Evolutionary conservation across 2,888 invertebrate genomes (phyloP).

Genomic region (Trissolcus japonicus): DNA sequence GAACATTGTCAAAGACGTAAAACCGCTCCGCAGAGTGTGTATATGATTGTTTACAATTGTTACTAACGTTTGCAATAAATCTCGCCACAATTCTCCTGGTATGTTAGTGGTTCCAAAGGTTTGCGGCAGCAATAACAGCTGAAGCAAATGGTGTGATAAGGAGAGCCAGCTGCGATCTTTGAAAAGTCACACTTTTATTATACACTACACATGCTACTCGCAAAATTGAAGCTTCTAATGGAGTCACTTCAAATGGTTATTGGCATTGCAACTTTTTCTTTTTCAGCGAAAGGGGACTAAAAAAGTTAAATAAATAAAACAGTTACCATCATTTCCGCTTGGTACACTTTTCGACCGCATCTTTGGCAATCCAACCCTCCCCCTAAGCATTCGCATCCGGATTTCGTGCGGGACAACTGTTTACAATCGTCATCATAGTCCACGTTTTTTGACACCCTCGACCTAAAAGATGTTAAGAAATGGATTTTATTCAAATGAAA

Average conservation of each 20-base stretch:
- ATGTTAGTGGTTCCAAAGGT: slow-evolving; percentile 76
- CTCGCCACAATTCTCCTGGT: slow-evolving; percentile 77
- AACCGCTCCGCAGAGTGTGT: neutral
- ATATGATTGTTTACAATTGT: slow-evolving; percentile 1
- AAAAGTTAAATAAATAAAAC: too few relatives aligned
- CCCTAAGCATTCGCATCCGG: slow-evolving; percentile 69
- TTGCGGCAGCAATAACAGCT: slow-evolving; percentile 78
- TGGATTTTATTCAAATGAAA: too few relatives aligned
- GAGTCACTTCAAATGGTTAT: slow-evolving; percentile 4
- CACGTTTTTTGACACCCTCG: neutral
- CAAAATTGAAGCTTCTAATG: slow-evolving; percentile 26
- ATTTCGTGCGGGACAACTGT: slow-evolving; percentile 53
- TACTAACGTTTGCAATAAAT: slow-evolving; percentile 78
- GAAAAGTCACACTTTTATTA: slow-evolving; percentile 40
- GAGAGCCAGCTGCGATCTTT: slow-evolving; percentile 74
- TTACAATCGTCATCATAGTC: slow-evolving; percentile 26
- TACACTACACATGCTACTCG: slow-evolving; percentile 9
- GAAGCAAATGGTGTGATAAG: slow-evolving; percentile 78
- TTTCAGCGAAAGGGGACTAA: too few relatives aligned
- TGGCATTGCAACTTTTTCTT: neutral
- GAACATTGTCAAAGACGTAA: slow-evolving; percentile 3
- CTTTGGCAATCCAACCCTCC: slow-evolving; percentile 72
- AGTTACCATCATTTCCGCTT: slow-evolving; percentile 72
- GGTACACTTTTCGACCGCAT: slow-evolving; percentile 74
- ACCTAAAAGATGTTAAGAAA: slow-evolving; percentile 22